Percentiles rank a stretch among this genome's conserved stretches.
phyloP scores from a whole-genome alignment of 2,797 vertebrate genomes.

The Siniperca obscura region DNA sequence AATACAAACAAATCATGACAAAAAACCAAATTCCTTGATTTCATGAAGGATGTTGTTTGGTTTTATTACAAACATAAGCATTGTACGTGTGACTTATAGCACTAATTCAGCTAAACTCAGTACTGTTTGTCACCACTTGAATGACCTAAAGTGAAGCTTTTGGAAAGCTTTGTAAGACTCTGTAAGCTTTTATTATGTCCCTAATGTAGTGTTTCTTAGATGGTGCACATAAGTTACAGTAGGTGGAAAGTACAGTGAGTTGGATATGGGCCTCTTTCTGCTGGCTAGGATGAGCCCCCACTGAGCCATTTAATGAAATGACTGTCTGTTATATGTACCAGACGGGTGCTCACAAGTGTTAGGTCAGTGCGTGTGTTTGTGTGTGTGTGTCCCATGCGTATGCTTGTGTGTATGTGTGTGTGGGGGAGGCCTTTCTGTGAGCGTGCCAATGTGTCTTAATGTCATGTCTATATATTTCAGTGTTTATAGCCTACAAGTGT shows the following conservation, averaged over 20 bases:
- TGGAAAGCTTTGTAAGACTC: slow-evolving; percentile 69
- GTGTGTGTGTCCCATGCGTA: slow-evolving; percentile 22
- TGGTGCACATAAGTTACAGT: slow-evolving; percentile 64
- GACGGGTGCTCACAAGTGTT: slow-evolving; percentile 63
- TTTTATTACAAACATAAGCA: slow-evolving; percentile 52
- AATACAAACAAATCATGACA: slow-evolving; percentile 25
- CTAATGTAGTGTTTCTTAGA: slow-evolving; percentile 43
- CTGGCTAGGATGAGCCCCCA: slow-evolving; percentile 80
- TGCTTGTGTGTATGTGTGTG: slow-evolving; percentile 40
- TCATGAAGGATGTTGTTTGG: slow-evolving; percentile 78
- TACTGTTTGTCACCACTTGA: slow-evolving; percentile 90
- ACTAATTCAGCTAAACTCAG: slow-evolving; percentile 87
- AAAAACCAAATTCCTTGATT: slow-evolving; percentile 79
- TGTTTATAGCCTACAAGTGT: slow-evolving; percentile 61
- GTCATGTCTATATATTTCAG: slow-evolving; percentile 64
- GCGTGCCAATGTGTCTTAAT: slow-evolving; percentile 51
- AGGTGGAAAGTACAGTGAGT: slow-evolving; percentile 56
- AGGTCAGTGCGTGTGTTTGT: slow-evolving; percentile 40
- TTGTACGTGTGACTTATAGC: slow-evolving; percentile 85
- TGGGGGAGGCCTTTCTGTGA: slow-evolving; percentile 38
- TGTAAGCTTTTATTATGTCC: slow-evolving; percentile 46
- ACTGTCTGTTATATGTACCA: slow-evolving; percentile 73
- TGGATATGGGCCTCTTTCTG: slow-evolving; percentile 80
- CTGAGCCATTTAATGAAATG: slow-evolving; percentile 82
- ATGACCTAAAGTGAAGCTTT: slow-evolving; percentile 90